phyloP scores from a whole-genome alignment of 2,888 invertebrate genomes.

The Eupithecia tripunctaria region DNA sequence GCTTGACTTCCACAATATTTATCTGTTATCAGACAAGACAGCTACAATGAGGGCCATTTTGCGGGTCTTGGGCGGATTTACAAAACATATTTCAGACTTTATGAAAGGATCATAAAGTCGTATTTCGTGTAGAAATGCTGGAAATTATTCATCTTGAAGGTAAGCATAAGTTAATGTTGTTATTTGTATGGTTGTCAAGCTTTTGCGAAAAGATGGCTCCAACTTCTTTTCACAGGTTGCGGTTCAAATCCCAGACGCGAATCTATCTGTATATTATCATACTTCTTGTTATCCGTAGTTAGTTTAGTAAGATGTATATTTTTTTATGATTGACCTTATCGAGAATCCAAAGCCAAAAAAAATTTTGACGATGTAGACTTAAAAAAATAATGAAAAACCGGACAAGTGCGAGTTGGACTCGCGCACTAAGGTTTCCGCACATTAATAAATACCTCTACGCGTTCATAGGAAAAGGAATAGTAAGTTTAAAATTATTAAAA shows the following conservation, averaged over 20 bases:
- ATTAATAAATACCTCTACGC: too few relatives aligned
- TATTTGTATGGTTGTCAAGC: slow-evolving; percentile 9
- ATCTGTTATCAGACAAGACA: not conserved
- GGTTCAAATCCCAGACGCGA: not conserved
- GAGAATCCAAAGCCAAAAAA: not conserved
- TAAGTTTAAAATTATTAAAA: too few relatives aligned
- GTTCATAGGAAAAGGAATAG: too few relatives aligned
- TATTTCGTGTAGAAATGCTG: slow-evolving; percentile 28
- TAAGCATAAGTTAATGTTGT: slow-evolving; percentile 2
- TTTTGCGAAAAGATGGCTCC: not conserved
- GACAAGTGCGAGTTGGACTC: too few relatives aligned
- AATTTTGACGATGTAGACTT: not conserved
- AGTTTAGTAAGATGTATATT: not conserved
- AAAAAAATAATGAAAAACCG: not conserved
- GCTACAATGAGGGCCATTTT: slow-evolving; percentile 16
- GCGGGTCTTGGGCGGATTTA: slow-evolving; percentile 18
- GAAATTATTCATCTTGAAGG: slow-evolving; percentile 2
- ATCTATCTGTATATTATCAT: not conserved
- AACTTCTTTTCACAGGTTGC: not conserved
- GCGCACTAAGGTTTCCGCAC: too few relatives aligned
- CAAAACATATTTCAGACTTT: slow-evolving; percentile 31
- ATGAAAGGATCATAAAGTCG: not conserved
- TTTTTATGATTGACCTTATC: not conserved
- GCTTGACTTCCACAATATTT: slow-evolving; percentile 4
- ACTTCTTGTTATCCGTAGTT: not conserved